Evolutionary conservation across 2,113 vertebrate species (phyloP), one percentile per base, ranked within the genome.

Genomic region (Rhinolophus ferrumequinum): DNA sequence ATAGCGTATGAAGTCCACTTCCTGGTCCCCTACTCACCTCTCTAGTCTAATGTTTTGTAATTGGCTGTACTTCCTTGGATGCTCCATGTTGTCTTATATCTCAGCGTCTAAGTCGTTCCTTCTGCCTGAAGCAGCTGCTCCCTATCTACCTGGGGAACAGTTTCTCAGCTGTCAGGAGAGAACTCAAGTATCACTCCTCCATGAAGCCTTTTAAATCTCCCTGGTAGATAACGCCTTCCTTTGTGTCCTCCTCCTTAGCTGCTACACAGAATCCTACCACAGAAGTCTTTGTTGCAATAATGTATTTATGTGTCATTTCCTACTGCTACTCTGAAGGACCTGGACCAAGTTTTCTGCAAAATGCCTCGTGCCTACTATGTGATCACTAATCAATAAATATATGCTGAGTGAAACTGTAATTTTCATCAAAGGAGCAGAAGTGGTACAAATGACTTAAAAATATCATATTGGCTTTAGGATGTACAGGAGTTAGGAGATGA

Each of bases 371-470:
- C 19, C 56, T 90, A 69, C 24, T 56, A 52, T n/a, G 33, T 95
- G 35, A 88, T 82, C 69, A 56, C 8, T 47, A 87, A 77, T 66
- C 30, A 79, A 41, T 77, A 97, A 88, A 82, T 44, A 82, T 4
- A 85, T 22, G n/a, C 84, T 86, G 47, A 80, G 15, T 82, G 18
- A 90, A 82, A 94, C 44, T 86, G 11, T 56, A 60, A 67, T 69
- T 88, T 97, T 79, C 72, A 93, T 52, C 73, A 79, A 88, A 87
- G 22, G 14, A 90, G 47, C 54, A 79, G 9, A n/a, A n/a, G 16
- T 79, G 64, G n/a, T 33, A 91, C 24, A 85, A 94, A 47, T 9
- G 35, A 81, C 33, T 66, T 88, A n/a, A 84, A 88, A 85, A 52
- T 76, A 83, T 14, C 47, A 21, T 35, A 88, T 2, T 84, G 70